Evolutionary conservation across 2,888 invertebrate species (phyloP), one percentile per base, ranked within the genome.

Genomic region (Tipula unca): DNA sequence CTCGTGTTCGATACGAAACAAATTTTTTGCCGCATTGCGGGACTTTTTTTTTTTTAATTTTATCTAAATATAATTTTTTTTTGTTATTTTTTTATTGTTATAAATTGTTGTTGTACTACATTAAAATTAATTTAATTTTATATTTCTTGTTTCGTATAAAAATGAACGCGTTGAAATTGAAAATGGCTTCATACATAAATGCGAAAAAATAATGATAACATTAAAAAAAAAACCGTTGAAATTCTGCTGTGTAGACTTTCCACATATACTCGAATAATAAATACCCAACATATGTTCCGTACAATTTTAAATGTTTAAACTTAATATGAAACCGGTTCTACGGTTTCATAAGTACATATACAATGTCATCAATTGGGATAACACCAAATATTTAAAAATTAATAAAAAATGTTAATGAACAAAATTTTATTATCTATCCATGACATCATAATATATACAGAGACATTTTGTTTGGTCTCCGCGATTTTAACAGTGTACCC

Each of bases 21-120:
- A 69, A 69, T 69, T 48, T 88, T 89, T 90, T 90, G 90, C 91
- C 91, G 91, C 91, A 91, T 89, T 91, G 91, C 91, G 91, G 91
- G 90, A 91, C 90, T 90, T 88, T 87, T 86, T 86, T 69, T 82
- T 29, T 85, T 85, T 85, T 85, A 29, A 84, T 85, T 39, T 85
- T 39, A 39, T 85, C 39, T 69, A 69, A 69, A 69, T 69, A 69
- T 69, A 69, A 69, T 69, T 69, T 69, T 69, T 54, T 54, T 25
- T 69, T 69, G 69, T 69, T 69, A 69, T 69, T 69, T 83, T 32
- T 32, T 32, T 84, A 36, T 35, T 84, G 20, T 32, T 84, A 35
- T 13, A 84, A 29, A 32, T 84, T 84, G 35, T 84, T 84, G 35
- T 84, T 84, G 35, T 84, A 20, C 36, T 13, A 20, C 35, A 32